Evolutionary conservation across 1,140 invertebrate species (phyloP).

Genomic region (Formica exsecta): DNA sequence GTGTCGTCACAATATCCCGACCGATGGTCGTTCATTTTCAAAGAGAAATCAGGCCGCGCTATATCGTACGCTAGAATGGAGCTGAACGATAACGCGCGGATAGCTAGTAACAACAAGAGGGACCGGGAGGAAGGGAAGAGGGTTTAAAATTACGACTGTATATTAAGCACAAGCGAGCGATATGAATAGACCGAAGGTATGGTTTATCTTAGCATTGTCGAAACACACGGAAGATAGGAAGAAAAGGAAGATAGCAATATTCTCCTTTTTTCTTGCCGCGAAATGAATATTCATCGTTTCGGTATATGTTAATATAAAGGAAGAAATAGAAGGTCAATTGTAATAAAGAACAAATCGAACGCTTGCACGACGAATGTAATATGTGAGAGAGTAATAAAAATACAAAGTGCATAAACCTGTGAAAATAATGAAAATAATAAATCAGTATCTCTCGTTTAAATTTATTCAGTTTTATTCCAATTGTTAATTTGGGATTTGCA

Average conservation of each 20-base stretch:
- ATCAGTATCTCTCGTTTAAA: too few species aligned
- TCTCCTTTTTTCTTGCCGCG: background rate
- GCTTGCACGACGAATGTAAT: background rate
- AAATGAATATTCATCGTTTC: conserved; percentile 20
- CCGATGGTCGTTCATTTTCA: conserved; percentile 22
- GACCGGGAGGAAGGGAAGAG: background rate
- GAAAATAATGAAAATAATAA: too few species aligned
- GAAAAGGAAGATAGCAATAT: conserved; percentile 31
- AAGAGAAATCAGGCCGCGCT: conserved; percentile 48
- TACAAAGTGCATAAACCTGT: background rate
- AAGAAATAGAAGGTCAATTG: background rate
- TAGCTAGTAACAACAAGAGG: conserved; percentile 34
- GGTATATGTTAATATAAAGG: conserved; percentile 3
- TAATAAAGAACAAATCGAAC: conserved; percentile 1
- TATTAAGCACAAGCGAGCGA: conserved; percentile 36
- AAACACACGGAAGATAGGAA: conserved; percentile 12
- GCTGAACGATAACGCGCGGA: conserved; percentile 51
- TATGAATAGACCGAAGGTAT: conserved; percentile 40
- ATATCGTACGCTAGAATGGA: conserved; percentile 48
- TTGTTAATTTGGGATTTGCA: background rate
- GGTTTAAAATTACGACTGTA: conserved; percentile 48
- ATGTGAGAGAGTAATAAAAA: background rate
- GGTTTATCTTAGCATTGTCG: conserved; percentile 43
- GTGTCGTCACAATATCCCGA: conserved; percentile 20
- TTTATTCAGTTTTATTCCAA: background rate